These are phyloP conservation scores for Pteria penguin DNA, from an alignment of 2,888 invertebrate genomes.

Conservation along the genomic window DNA sequence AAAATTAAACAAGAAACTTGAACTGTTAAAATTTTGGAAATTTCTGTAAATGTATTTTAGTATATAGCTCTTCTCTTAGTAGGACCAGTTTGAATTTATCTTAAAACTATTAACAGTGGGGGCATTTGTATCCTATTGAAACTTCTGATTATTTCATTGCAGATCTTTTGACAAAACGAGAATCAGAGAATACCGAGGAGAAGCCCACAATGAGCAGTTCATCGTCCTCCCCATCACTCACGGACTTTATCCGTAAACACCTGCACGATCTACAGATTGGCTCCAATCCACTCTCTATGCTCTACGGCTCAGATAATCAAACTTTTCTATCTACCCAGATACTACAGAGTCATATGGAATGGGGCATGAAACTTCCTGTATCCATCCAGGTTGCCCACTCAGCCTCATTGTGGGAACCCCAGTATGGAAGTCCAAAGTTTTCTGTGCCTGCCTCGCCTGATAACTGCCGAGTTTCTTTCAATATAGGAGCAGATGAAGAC, in stretches of 20 bases:
- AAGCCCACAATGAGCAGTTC: not conserved
- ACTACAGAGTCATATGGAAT: not conserved
- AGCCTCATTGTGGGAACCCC: not conserved
- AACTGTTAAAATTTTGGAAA: no score
- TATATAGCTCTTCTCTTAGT: no score
- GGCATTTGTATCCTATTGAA: no score
- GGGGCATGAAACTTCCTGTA: no score
- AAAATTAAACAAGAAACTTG: no score
- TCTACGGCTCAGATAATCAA: not conserved
- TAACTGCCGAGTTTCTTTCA: slow-evolving; percentile 38
- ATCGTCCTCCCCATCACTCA: slow-evolving; percentile 63
- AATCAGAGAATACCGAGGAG: not conserved
- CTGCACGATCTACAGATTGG: slow-evolving; percentile 36
- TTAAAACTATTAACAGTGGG: no score
- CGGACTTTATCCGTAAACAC: slow-evolving; percentile 57
- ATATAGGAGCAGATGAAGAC: slow-evolving; percentile 41
- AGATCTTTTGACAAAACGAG: not conserved
- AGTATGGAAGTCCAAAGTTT: slow-evolving; percentile 23
- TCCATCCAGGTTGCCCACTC: not conserved
- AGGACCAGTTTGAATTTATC: no score
- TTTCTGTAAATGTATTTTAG: no score
- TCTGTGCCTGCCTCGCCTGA: not conserved
- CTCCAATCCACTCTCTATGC: slow-evolving; percentile 34
- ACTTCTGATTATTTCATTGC: no score
- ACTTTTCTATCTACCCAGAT: not conserved